A percentile compares a stretch with the other conserved stretches of the same genome.
Evolutionary conservation across 2,888 invertebrate species (phyloP).

Genomic region (Eupelmus urozonus): DNA sequence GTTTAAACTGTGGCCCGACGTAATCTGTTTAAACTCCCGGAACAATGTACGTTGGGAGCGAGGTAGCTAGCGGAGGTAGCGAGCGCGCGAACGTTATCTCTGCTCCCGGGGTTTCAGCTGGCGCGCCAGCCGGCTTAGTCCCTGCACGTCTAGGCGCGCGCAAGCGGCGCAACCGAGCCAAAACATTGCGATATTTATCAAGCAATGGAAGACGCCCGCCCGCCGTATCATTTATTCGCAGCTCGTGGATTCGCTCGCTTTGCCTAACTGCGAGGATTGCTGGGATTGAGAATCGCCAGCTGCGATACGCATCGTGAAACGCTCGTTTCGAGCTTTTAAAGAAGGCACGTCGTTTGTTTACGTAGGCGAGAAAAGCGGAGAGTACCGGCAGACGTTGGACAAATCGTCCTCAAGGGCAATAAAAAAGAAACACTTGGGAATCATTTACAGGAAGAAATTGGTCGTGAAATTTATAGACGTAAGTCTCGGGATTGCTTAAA

Average conservation of each 20-base stretch:
- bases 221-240: conserved; percentile 31
- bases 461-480: too few species aligned
- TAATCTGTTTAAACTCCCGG: conserved; percentile 75
- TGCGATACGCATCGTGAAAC: too few species aligned
- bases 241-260: neutral
- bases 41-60: conserved; percentile 68
- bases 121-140: neutral
- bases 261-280: neutral
- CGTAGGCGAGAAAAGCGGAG: too few species aligned
- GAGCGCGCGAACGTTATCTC: conserved; percentile 58
- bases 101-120: conserved; percentile 22
- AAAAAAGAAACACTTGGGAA: too few species aligned
- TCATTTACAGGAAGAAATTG: too few species aligned
- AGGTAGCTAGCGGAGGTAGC: neutral
- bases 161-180: conserved; percentile 18
- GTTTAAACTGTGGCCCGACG: conserved; percentile 71
- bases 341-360: too few species aligned
- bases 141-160: conserved; percentile 20
- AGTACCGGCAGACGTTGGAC: too few species aligned
- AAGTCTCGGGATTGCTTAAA: too few species aligned
- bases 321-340: too few species aligned
- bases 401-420: too few species aligned
- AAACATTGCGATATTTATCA: conserved; percentile 56
- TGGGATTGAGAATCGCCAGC: conserved; percentile 3
- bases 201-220: conserved; percentile 29